Evolutionary conservation across 64 coral and sea anemone genomes (phyloP), one percentile per base, ranked within the genome.

Genomic region (Orbicella faveolata): DNA sequence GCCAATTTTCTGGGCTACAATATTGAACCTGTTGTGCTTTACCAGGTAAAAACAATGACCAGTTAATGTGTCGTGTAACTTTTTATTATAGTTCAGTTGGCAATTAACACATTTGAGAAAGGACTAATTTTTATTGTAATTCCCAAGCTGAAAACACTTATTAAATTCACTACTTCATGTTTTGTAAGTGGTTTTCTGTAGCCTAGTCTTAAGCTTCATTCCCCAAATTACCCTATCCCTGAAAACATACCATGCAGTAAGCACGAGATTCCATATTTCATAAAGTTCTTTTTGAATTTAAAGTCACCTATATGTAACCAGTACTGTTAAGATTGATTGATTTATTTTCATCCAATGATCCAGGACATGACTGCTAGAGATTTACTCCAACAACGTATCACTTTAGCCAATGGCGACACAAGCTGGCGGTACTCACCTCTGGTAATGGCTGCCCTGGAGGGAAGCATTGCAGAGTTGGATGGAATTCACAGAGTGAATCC

Each of bases 321-420:
- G 19, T 51, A 4, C 15, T 48, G 2, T 79, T 37, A 41, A 51
- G n/a, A 48, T 6, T 59, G 41, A 59, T 14, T 37, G 12, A 62
- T 53, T 7, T 59, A 19, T 72, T 90, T 16, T 76, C 23, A 81
- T 75, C 15, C 13, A 61, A 74, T 68, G 34, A 70, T 34, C 0
- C 61, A 95, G 93, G 96, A 98, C 78, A 95, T 98, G 96, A 98
- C 96, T 34, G 83, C 93, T n/a, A 88, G 96, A 33, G 96, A 98
- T 67, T 84, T 98, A 21, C 88, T 98, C n/a, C 96, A 98, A 35
- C 96, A 95, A 39, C 87, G 96, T 35, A 98, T 95, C 36, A 98
- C 96, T 1, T 70, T 95, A 26, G 73, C 87, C 63, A 95, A 89
- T 93, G 96, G 96, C 17, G 96, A 98, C 64, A 98, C 96, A 34